These are phyloP conservation scores for Capreolus pygargus DNA, from an alignment of 2,113 vertebrate species.

Conservation along the genomic window DNA sequence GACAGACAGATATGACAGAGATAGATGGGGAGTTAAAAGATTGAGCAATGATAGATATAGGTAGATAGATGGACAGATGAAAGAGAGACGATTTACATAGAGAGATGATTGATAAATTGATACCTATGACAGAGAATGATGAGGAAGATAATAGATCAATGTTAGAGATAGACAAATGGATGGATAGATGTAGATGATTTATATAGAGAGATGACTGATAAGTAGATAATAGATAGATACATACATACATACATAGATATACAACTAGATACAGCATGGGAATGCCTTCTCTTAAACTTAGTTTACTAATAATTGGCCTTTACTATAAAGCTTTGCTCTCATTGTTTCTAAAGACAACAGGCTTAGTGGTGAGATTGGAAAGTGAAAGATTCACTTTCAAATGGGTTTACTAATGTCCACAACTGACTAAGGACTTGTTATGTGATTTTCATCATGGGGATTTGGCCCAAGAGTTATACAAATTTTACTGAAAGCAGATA, in stretches of 20 bases:
- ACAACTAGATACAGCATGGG: not conserved
- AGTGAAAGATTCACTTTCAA: not conserved
- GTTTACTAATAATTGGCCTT: not conserved
- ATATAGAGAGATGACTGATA: not conserved
- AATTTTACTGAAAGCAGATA: not conserved
- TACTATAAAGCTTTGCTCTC: not conserved
- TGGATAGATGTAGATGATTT: not conserved
- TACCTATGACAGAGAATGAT: not conserved
- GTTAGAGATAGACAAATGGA: not conserved
- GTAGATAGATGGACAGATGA: not conserved
- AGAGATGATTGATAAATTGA: not conserved
- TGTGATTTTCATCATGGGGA: not conserved
- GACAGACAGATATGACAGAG: not conserved
- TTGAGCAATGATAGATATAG: not conserved
- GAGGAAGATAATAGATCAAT: not conserved
- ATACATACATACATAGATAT: not conserved
- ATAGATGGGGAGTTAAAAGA: not conserved
- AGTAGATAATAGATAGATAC: not conserved
- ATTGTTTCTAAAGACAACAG: not conserved
- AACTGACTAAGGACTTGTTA: not conserved
- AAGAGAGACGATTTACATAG: not conserved
- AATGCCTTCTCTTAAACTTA: not conserved
- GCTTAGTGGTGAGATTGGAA: not conserved
- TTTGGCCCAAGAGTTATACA: not conserved
- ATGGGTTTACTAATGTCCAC: not conserved